Evolutionary conservation across 1,140 invertebrate genomes (phyloP).

Genomic region (Dreissena rostriformis): DNA sequence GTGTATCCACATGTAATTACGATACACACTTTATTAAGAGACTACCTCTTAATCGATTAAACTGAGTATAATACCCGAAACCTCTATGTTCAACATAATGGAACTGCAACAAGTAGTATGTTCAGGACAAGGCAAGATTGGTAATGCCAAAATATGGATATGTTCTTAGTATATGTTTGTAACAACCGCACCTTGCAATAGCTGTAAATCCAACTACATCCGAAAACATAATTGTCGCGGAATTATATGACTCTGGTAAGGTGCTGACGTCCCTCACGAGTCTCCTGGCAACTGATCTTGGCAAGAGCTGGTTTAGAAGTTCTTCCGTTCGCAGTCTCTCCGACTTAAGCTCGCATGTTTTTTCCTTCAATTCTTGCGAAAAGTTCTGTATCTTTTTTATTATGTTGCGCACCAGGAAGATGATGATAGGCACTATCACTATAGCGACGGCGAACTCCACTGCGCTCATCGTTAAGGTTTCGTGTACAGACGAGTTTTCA

Average conservation of each 20-base stretch:
- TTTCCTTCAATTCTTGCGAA: conserved; percentile 15
- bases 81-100: too few relatives aligned
- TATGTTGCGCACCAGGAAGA: conserved; percentile 17
- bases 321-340: conserved; percentile 40
- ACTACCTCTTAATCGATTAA: too few relatives aligned
- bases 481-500: conserved; percentile 8
- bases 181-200: conserved; percentile 81
- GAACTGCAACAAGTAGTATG: too few relatives aligned
- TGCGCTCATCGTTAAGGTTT: neutral
- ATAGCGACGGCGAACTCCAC: conserved; percentile 29
- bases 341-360: conserved; percentile 9
- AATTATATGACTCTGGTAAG: conserved; percentile 26
- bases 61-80: too few relatives aligned
- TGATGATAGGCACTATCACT: conserved; percentile 6
- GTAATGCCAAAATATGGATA: too few relatives aligned
- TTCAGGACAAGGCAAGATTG: too few relatives aligned
- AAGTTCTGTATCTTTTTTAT: conserved; percentile 43
- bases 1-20: too few relatives aligned
- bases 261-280: conserved; percentile 6
- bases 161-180: too few relatives aligned
- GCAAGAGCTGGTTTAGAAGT: conserved; percentile 43
- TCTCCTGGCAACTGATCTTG: conserved; percentile 35
- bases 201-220: conserved; percentile 90
- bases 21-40: too few relatives aligned
- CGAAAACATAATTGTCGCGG: conserved; percentile 85